Base-by-base conservation (phyloP, 2,797 vertebrate species). In the Helicolenus hilgendorfi region DNA sequence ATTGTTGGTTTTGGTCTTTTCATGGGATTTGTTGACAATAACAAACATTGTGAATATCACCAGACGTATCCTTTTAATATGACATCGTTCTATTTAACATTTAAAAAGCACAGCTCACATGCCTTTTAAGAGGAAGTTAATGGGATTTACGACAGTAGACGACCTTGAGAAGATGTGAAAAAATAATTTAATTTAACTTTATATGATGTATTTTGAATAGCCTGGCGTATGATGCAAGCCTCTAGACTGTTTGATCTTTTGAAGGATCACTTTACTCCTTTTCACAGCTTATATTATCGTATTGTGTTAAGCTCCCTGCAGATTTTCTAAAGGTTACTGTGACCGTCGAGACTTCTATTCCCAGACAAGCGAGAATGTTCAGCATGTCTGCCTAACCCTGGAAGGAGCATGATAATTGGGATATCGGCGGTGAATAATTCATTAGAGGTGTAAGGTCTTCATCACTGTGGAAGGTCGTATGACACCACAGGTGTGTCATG, bases 371-470 rank as follows among this genome's bases (percentile, higher is more conserved):
- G 24, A n/a, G 29, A 55, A 60, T 72, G 77, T 82, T 79, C 81
- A 79, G 49, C 33, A 18, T 73, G 88, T 87, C 70, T 59, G 31
- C 56, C 22, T 49, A 53, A 29, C 83, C 72, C 81, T 45, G 67
- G 26, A 84, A 76, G 75, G 85, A 81, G 76, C 84, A 89, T 91
- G 89, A 88, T 95, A 93, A 94, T 91, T 85, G 86, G 56, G 76
- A 85, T 91, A 84, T 81, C 58, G 53, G 35, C 22, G 38, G 64
- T 92, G 91, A 94, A 95, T 94, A 82, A 94, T 95, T 93, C 85
- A 92, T 92, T 65, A 63, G 71, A 73, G 55, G 71, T 81, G 82
- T 59, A 69, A 87, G 72, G 68, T 90, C 79, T 83, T 58, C 64
- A 79, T 84, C 63, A 4, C 75, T 11, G 86, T 36, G 71, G 64